A percentile compares a stretch with the other conserved stretches of the same genome.
These are phyloP conservation scores for Sericinus montela DNA, from an alignment of 2,888 invertebrate species.

Conservation along the genomic window DNA sequence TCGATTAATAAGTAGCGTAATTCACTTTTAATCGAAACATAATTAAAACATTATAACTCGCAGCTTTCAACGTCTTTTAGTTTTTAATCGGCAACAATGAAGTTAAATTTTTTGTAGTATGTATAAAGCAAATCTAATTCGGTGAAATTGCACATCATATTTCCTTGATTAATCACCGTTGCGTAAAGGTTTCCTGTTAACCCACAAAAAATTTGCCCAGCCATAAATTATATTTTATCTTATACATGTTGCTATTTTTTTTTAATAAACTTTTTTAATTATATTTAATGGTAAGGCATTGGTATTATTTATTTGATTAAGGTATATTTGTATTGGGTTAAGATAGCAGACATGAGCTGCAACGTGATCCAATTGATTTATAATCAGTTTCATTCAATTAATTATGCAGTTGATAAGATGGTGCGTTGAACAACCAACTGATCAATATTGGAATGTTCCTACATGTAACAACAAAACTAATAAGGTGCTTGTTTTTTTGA, in stretches of 20 bases:
- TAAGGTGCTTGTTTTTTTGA: constrained; percentile 35
- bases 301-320: constrained; percentile 6
- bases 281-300: neutral
- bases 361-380: constrained; percentile 39
- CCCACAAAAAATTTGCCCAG: constrained; percentile 31
- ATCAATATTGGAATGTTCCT: constrained; percentile 37
- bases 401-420: constrained; percentile 39
- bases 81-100: constrained; percentile 1
- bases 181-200: constrained; percentile 39
- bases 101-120: constrained; percentile 22
- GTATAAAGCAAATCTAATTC: constrained; percentile 33
- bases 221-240: neutral
- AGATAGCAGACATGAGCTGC: constrained; percentile 28
- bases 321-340: constrained; percentile 18
- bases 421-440: constrained; percentile 41
- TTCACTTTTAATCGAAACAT: constrained; percentile 40
- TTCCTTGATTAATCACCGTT: constrained; percentile 31
- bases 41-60: constrained; percentile 37
- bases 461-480: constrained; percentile 38
- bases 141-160: constrained; percentile 32
- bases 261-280: neutral
- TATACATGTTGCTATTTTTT: neutral
- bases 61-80: neutral
- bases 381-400: constrained; percentile 43
- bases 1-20: constrained; percentile 34